Conservation (phyloP, 2,113 vertebrate genomes). For the Pholis gunnellus region DNA sequence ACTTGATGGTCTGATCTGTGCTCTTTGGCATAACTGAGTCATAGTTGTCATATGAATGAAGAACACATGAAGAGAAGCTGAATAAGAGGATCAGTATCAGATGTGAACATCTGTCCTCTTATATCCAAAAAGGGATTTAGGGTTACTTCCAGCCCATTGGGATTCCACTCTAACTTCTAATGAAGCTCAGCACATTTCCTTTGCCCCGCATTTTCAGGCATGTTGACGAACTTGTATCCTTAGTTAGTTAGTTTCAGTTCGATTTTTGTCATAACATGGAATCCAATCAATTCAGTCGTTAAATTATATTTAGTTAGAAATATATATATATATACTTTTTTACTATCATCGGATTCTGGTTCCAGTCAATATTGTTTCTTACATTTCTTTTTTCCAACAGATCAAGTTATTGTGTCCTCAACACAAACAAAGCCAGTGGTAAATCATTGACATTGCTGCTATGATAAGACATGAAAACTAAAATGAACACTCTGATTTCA, state of each 20-base stretch:
- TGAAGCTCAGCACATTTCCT: too few species aligned
- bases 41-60: background rate
- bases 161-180: background rate
- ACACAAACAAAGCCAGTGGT: background rate
- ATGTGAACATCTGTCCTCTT: constrained; percentile 13
- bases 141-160: background rate
- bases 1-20: background rate
- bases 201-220: background rate
- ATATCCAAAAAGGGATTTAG: background rate
- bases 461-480: background rate
- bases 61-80: background rate
- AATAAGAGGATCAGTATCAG: background rate
- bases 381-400: background rate
- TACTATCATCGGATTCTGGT: background rate
- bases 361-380: background rate
- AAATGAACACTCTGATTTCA: background rate
- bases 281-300: background rate
- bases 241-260: background rate
- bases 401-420: background rate
- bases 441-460: background rate
- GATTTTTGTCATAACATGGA: background rate
- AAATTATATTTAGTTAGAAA: background rate
- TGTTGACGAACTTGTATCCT: background rate
- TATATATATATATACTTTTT: background rate
- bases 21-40: background rate